Conservation (phyloP, 2,888 invertebrate genomes). For the Tupiocoris notatus region DNA sequence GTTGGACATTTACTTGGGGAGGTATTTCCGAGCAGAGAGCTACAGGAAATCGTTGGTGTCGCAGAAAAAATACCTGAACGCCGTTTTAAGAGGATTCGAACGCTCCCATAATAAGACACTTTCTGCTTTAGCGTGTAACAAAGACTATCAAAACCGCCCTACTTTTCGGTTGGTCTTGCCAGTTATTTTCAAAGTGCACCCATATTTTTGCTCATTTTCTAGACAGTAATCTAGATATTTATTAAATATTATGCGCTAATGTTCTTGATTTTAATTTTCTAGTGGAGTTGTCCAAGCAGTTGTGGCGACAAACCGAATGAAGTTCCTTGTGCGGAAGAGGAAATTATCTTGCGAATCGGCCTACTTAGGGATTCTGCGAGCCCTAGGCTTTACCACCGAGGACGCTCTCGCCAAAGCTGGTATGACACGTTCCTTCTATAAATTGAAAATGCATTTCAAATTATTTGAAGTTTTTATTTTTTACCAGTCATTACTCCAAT, state of each 20-base stretch:
- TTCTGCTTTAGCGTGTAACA: constrained; percentile 51
- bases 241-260: too few species aligned
- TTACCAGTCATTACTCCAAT: too few species aligned
- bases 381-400: constrained; percentile 20
- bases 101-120: constrained; percentile 55
- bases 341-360: constrained; percentile 16
- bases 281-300: constrained; percentile 61
- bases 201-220: not conserved
- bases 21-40: constrained; percentile 65
- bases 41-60: constrained; percentile 82
- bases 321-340: constrained; percentile 59
- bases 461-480: too few species aligned
- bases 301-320: constrained; percentile 65
- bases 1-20: constrained; percentile 34
- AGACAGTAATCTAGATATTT: not conserved
- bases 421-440: too few species aligned
- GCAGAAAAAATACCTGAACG: constrained; percentile 84
- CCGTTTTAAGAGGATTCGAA: constrained; percentile 64
- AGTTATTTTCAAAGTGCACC: not conserved
- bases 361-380: constrained; percentile 21
- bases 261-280: too few species aligned
- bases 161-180: not conserved
- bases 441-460: too few species aligned
- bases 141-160: not conserved
- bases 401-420: constrained; percentile 14